Conservation (phyloP, 2,888 invertebrate genomes). For the Strigamia crassipes region DNA sequence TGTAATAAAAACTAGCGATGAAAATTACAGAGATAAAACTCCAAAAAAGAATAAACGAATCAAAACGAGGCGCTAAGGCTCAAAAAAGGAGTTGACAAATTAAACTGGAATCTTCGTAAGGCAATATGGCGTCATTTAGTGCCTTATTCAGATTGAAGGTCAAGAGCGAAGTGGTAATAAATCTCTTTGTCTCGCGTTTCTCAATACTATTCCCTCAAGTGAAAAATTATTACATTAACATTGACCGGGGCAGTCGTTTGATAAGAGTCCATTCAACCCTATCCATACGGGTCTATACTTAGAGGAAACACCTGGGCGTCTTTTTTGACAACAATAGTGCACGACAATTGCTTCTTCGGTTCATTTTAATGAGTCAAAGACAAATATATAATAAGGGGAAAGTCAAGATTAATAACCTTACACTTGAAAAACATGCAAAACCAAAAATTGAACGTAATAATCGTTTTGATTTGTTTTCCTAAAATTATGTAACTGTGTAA, state of each 20-base stretch:
- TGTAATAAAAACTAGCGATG: not conserved
- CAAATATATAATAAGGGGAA: not conserved
- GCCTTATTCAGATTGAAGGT: slow-evolving; percentile 42
- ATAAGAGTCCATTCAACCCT: slow-evolving; percentile 37
- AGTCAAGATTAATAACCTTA: slow-evolving; percentile 8
- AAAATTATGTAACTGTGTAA: not conserved
- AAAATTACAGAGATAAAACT: not conserved
- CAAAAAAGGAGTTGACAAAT: not conserved
- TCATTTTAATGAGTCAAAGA: not conserved
- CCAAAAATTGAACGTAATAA: not conserved
- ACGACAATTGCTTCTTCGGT: slow-evolving; percentile 21
- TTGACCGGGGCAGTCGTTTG: slow-evolving; percentile 42
- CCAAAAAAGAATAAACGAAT: not conserved
- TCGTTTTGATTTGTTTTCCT: not conserved
- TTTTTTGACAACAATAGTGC: slow-evolving; percentile 30
- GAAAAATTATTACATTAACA: slow-evolving; percentile 42
- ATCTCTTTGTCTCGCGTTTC: slow-evolving; percentile 36
- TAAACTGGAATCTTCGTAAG: not conserved
- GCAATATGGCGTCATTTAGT: slow-evolving; percentile 34
- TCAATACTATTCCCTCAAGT: slow-evolving; percentile 42
- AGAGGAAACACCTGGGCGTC: slow-evolving; percentile 30
- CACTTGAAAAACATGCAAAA: not conserved
- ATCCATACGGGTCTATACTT: not conserved
- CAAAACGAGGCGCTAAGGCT: not conserved
- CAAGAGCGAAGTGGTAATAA: slow-evolving; percentile 32